Evolutionary conservation across 1,140 invertebrate genomes (phyloP), one percentile per base, ranked within the genome.

Genomic region (Liolophura sinensis): DNA sequence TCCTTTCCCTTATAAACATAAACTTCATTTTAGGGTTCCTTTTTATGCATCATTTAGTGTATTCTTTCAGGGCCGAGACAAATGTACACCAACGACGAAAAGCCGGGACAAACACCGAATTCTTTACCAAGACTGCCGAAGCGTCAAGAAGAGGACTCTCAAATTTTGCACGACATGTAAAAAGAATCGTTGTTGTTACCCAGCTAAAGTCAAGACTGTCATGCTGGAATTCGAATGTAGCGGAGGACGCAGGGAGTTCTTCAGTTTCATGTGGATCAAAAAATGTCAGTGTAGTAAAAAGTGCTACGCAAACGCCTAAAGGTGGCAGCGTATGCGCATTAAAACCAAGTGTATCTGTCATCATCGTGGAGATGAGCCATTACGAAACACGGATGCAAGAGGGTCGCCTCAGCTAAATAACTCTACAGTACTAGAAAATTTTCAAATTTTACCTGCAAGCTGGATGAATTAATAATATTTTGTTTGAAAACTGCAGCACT

Each of bases 81-180:
- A 88, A 76, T 91, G 90, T 78, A 89, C 89, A 59, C 88, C 88
- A 14, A 89, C 89, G 3, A 85, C 88, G 64, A 85, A 88, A n/a
- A 74, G 86, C 24, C 80, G 84, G 20, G 68, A 72, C 22, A 84
- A 86, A 15, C 83, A 89, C 0, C 83, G 86, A 50, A 83, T 91
- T 14, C 84, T 85, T 1, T 86, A 89, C 64, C 89, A 88, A 22
- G 86, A 89, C 49, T 91, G 90, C 78, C 77, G 87, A 1, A 90
- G 89, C 74, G 85, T 87, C 54, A 87, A 88, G 65, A 80, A 86
- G 9, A 90, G 87, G 82, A 85, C 87, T 27, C 89, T 89, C 1
- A 90, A 89, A 73, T 86, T 86, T 68, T 91, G 90, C 72, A 89
- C 89, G 25, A 81, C 78, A 55, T 91, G 89, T 76, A 75, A 82